phyloP scores from a whole-genome alignment of 2,113 vertebrate genomes.

The Gulo gulo region DNA sequence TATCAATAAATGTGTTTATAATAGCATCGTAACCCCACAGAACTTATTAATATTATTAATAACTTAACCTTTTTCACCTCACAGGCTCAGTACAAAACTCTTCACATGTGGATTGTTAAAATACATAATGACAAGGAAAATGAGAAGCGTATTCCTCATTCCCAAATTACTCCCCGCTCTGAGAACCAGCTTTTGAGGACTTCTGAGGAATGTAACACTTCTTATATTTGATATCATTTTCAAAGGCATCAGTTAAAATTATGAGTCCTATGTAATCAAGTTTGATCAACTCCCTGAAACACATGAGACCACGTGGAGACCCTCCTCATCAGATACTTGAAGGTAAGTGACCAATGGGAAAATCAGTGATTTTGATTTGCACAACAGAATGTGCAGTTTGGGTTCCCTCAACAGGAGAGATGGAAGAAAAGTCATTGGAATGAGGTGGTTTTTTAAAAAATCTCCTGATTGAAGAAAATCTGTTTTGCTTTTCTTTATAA shows the following conservation, averaged over 20 bases:
- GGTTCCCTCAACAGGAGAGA: background rate
- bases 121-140: background rate
- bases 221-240: background rate
- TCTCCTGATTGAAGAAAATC: background rate
- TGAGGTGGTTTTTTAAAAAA: background rate
- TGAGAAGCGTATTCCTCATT: background rate
- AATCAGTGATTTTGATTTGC: background rate
- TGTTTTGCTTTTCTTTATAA: conserved; percentile 14
- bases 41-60: background rate
- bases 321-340: background rate
- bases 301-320: background rate
- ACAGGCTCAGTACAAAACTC: background rate
- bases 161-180: background rate
- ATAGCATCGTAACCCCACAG: background rate
- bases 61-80: background rate
- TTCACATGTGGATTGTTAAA: background rate
- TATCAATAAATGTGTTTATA: background rate
- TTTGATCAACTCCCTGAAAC: background rate
- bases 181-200: background rate
- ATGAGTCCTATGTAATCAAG: background rate
- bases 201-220: background rate
- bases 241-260: background rate
- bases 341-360: background rate
- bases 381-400: background rate
- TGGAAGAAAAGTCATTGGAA: background rate